Base-by-base conservation (phyloP, 2,113 vertebrate species). In the Urocolius indicus region DNA sequence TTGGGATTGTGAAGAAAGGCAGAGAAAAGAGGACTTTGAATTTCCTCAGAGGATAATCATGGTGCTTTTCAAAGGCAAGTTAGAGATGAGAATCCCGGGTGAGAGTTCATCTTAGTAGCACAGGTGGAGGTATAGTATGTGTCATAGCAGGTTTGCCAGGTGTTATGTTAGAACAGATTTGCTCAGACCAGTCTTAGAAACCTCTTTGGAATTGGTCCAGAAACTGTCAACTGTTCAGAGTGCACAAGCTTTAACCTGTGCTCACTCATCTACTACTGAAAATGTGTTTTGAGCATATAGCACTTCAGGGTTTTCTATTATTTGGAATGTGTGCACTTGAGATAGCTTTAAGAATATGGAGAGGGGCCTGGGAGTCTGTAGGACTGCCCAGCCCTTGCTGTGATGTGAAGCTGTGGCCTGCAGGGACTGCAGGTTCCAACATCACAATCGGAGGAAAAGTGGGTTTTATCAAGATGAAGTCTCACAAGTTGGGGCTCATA, bases 401-500 rank as follows among this genome's bases (percentile, higher is more conserved):
- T 26, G 36, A 24, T 9, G 41, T 54, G 38, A 75, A 78, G 67
- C 63, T 54, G 51, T 80, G 84, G 32, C 67, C 46, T 77, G 62
- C 76, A 58, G 79, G 11, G 43, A 55, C 23, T 51, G 20, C 69
- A 89, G 45, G 30, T 75, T 71, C 45, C 54, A 65, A 3, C 57
- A 38, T 58, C 59, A 12, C 0, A 1, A 67, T 63, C 45, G 43
- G 27, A 92, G 62, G 52, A 81, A 79, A 54, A 81, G 38, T 11
- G 13, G 41, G 36, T 84, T 94, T 86, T 89, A 73, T 89, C 85
- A 61, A 84, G 92, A 82, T 92, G 63, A 84, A 72, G 43, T 38
- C 69, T 93, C 32, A 11, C 90, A 3, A 54, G 94, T 58, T 78
- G 34, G 38, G 57, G 55, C 96, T 87, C 71, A 84, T 77, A 81